Evolutionary conservation across 2,113 vertebrate genomes (phyloP).

Genomic region (Probosciger aterrimus): DNA sequence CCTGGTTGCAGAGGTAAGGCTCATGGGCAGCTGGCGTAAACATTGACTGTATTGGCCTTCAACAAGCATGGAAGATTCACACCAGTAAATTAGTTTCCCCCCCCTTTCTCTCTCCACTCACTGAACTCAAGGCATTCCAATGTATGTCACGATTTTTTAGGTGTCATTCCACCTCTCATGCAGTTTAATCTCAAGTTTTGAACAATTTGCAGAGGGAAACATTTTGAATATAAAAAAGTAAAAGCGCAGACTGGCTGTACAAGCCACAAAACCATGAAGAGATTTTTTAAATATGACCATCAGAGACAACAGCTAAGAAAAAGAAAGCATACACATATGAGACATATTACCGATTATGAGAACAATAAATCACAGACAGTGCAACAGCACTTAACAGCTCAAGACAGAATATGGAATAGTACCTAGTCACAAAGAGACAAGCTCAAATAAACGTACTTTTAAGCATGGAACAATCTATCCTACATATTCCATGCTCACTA

Average conservation of each 20-base stretch:
- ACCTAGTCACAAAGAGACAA: slow-evolving; percentile 38
- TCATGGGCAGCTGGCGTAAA: neutral
- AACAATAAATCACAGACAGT: slow-evolving; percentile 68
- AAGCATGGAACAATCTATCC: slow-evolving; percentile 12
- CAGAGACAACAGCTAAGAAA: slow-evolving; percentile 55
- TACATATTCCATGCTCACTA: neutral
- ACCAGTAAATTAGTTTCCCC: neutral
- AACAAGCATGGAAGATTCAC: neutral
- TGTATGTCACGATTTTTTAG: neutral
- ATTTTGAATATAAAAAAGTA: slow-evolving; percentile 49
- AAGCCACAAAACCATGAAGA: slow-evolving; percentile 57
- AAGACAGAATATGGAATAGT: slow-evolving; percentile 48
- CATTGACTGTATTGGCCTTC: neutral
- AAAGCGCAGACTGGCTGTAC: slow-evolving; percentile 38
- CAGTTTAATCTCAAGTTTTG: slow-evolving; percentile 47
- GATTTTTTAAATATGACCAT: slow-evolving; percentile 71
- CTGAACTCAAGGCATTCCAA: neutral
- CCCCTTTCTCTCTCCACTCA: neutral
- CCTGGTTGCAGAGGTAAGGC: neutral
- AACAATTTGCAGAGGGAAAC: slow-evolving; percentile 22
- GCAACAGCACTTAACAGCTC: slow-evolving; percentile 62
- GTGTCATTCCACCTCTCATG: slow-evolving; percentile 20
- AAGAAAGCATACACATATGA: slow-evolving; percentile 58
- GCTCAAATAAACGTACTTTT: slow-evolving; percentile 39
- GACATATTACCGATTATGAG: slow-evolving; percentile 74